Evolutionary conservation across 2,113 vertebrate species (phyloP).

Genomic region (Hydrochoerus hydrochaeris): DNA sequence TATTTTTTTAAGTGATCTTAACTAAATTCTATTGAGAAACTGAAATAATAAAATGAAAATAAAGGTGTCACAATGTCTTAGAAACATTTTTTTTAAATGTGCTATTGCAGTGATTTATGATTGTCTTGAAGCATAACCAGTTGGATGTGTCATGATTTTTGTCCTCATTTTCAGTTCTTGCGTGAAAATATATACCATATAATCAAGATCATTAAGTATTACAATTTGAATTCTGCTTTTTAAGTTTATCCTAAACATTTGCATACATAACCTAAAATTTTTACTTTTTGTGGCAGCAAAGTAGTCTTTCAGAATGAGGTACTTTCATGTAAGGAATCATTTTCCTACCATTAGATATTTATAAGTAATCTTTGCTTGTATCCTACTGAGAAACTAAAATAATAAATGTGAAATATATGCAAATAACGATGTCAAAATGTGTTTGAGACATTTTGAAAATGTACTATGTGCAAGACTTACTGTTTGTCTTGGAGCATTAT

Average conservation of each 20-base stretch:
- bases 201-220: not conserved
- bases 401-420: not conserved
- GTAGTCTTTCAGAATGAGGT: not conserved
- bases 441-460: not conserved
- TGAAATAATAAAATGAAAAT: too few species aligned
- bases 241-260: slow-evolving; percentile 21
- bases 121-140: not conserved
- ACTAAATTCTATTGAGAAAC: not conserved
- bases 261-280: not conserved
- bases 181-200: not conserved
- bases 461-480: not conserved
- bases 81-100: not conserved
- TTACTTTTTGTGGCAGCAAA: not conserved
- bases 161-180: not conserved
- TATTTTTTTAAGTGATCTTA: not conserved
- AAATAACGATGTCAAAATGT: not conserved
- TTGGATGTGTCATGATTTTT: not conserved
- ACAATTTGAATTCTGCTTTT: not conserved
- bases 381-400: not conserved
- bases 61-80: slow-evolving; percentile 7
- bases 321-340: not conserved
- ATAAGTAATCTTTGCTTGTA: not conserved
- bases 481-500: not conserved
- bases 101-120: not conserved
- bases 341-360: not conserved